Conservation (phyloP, 2,113 vertebrate genomes). For the Ornithorhynchus anatinus region DNA sequence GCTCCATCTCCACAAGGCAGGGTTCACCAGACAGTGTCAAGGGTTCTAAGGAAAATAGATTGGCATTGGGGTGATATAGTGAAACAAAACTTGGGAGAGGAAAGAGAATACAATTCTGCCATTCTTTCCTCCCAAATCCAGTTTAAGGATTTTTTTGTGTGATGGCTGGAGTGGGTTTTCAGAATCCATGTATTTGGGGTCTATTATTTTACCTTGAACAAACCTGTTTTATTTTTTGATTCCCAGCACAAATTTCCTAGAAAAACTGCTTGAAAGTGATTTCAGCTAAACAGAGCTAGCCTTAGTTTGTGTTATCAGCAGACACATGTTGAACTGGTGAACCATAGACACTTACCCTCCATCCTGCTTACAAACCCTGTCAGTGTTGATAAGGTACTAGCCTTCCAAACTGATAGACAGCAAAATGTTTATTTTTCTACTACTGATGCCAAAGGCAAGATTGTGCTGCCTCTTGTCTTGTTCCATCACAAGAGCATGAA, state of each 20-base stretch:
- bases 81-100: no score
- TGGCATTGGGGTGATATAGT: no score
- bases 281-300: neutral
- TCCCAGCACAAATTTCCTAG: neutral
- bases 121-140: no score
- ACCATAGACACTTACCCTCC: conserved; percentile 18
- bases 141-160: no score
- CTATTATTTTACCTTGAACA: no score
- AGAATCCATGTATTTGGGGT: no score
- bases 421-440: conserved; percentile 43
- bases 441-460: conserved; percentile 16
- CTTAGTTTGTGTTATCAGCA: conserved; percentile 26
- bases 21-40: no score
- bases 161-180: no score
- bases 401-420: conserved; percentile 34
- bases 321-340: conserved; percentile 6
- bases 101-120: no score
- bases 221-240: neutral
- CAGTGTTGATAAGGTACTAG: conserved; percentile 34
- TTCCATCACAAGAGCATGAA: neutral
- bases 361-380: conserved; percentile 1
- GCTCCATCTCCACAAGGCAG: no score
- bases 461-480: neutral
- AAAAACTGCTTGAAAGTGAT: conserved; percentile 1
- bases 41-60: no score